These are phyloP conservation scores for Apocrypta bakeri DNA, from an alignment of 1,140 invertebrate species.

Conservation along the genomic window DNA sequence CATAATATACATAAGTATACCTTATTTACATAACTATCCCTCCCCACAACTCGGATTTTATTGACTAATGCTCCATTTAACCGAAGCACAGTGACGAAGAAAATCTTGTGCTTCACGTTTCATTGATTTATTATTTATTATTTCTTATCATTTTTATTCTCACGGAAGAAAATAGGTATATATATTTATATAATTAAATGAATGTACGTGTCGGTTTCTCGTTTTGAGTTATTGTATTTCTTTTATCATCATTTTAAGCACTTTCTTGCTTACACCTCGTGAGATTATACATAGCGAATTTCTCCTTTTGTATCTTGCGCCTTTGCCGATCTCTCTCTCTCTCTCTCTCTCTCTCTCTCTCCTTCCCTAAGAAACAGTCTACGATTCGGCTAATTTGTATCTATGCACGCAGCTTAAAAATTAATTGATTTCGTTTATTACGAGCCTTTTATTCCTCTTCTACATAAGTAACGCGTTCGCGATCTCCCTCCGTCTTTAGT, in stretches of 20 bases:
- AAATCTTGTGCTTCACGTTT: slow-evolving; percentile 62
- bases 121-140: background rate
- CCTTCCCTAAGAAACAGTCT: background rate
- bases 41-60: slow-evolving; percentile 58
- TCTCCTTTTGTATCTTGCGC: slow-evolving; percentile 47
- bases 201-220: slow-evolving; percentile 30
- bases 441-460: slow-evolving; percentile 3
- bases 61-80: slow-evolving; percentile 63
- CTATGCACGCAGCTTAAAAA: slow-evolving; percentile 7
- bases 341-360: background rate
- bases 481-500: background rate
- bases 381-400: background rate
- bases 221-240: slow-evolving; percentile 18
- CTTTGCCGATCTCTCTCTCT: background rate
- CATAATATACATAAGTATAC: slow-evolving; percentile 53
- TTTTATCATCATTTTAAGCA: slow-evolving; percentile 29
- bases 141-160: slow-evolving; percentile 31
- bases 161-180: slow-evolving; percentile 65
- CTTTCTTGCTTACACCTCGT: slow-evolving; percentile 41
- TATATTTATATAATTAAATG: slow-evolving; percentile 42
- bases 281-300: slow-evolving; percentile 24
- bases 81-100: slow-evolving; percentile 55
- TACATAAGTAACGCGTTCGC: background rate
- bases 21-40: slow-evolving; percentile 55
- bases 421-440: slow-evolving; percentile 6